Conservation (phyloP, 2,113 vertebrate species). For the Axis porcinus region DNA sequence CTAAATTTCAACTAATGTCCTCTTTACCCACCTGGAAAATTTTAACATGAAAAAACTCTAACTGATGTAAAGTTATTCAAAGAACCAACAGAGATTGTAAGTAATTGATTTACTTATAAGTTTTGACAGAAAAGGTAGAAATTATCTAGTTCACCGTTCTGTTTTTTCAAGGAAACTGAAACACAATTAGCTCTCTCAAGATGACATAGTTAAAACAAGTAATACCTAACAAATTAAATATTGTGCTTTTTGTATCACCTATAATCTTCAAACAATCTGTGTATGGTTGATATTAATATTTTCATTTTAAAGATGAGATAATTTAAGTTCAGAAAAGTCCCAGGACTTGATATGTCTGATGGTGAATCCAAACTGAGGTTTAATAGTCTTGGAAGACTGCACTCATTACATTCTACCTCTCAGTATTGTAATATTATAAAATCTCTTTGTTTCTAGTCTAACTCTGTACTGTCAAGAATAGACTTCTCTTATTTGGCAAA, state of each 20-base stretch:
- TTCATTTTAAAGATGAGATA: background rate
- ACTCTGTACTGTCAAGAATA: background rate
- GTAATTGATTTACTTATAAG: background rate
- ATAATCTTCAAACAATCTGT: background rate
- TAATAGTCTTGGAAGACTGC: background rate
- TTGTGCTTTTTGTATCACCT: background rate
- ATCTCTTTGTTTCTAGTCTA: background rate
- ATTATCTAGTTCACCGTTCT: background rate
- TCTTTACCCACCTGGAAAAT: background rate
- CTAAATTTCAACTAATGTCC: background rate
- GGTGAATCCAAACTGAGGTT: background rate
- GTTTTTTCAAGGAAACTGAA: background rate
- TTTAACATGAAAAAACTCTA: background rate
- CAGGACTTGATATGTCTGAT: background rate
- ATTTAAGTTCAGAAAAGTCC: background rate
- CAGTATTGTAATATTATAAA: background rate
- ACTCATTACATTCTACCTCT: background rate
- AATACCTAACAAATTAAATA: background rate
- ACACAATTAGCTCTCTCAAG: background rate
- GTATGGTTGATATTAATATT: background rate
- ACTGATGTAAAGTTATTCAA: background rate
- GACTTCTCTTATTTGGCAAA: conserved; percentile 1
- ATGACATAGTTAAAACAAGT: background rate
- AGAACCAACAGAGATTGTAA: background rate
- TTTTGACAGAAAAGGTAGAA: conserved; percentile 10